Percentiles rank a stretch among this genome's conserved stretches.
Evolutionary conservation across 2,888 invertebrate species (phyloP).

Genomic region (Agrotis segetum): DNA sequence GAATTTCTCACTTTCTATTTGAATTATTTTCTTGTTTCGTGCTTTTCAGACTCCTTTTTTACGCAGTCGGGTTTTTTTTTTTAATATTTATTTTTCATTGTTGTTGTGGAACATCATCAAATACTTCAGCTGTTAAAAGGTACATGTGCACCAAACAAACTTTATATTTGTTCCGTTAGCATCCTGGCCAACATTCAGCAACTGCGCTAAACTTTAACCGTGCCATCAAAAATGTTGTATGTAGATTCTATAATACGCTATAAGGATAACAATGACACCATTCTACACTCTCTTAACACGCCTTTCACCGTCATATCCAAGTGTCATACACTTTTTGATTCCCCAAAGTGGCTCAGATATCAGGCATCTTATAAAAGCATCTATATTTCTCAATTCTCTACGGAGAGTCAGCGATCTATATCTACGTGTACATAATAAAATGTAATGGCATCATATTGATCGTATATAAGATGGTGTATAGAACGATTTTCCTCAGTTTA

Average conservation of each 20-base stretch:
- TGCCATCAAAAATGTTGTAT: too few species aligned
- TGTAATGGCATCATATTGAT: conserved; percentile 52
- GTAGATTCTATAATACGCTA: not conserved
- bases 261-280: conserved; percentile 12
- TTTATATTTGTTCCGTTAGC: too few species aligned
- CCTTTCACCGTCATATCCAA: conserved; percentile 36
- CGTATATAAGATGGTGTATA: conserved; percentile 39
- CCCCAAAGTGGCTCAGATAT: conserved; percentile 61
- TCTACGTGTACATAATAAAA: conserved; percentile 56
- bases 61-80: too few species aligned
- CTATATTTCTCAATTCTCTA: conserved; percentile 53
- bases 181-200: too few species aligned
- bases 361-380: conserved; percentile 55
- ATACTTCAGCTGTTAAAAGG: too few species aligned
- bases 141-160: too few species aligned
- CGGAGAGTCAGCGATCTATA: conserved; percentile 44
- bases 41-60: too few species aligned
- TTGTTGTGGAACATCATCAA: too few species aligned
- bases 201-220: too few species aligned
- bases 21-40: too few species aligned
- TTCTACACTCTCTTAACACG: conserved; percentile 9
- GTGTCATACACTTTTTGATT: conserved; percentile 46
- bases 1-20: too few species aligned
- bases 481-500: conserved; percentile 43
- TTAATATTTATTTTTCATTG: too few species aligned